A percentile compares a stretch with the other conserved stretches of the same genome.
Conservation (phyloP, 2,888 invertebrate species). For the Colostygia pectinataria region DNA sequence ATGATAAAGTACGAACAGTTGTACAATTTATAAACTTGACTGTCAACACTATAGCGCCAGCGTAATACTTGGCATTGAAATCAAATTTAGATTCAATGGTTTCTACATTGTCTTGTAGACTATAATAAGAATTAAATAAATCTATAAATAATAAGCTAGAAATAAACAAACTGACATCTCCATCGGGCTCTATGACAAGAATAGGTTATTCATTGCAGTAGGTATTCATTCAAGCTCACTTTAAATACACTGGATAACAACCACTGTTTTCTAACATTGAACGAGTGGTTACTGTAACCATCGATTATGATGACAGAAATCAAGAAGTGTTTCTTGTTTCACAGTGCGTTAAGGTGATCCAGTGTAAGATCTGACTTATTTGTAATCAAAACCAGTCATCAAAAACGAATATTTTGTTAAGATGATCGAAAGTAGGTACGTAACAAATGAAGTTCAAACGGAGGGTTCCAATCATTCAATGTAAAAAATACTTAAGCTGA, state of each 20-base stretch:
- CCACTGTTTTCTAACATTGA: not conserved
- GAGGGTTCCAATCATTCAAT: too few relatives aligned
- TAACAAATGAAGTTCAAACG: too few relatives aligned
- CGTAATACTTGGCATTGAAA: constrained; percentile 30
- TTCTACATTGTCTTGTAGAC: constrained; percentile 47
- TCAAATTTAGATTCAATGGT: constrained; percentile 29
- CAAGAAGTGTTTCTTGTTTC: too few relatives aligned
- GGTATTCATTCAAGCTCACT: constrained; percentile 7
- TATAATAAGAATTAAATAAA: constrained; percentile 41
- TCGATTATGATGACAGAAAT: too few relatives aligned
- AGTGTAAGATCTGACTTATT: too few relatives aligned
- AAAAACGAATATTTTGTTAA: too few relatives aligned
- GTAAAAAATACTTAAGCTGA: constrained; percentile 16
- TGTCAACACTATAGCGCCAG: constrained; percentile 23
- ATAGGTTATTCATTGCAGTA: constrained; percentile 6
- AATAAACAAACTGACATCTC: constrained; percentile 51
- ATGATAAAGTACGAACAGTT: constrained; percentile 16
- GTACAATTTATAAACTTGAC: constrained; percentile 23
- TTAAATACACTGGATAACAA: not conserved
- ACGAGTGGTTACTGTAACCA: not conserved
- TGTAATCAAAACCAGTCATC: too few relatives aligned
- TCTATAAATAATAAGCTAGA: constrained; percentile 27
- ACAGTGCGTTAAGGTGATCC: too few relatives aligned
- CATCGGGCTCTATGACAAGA: constrained; percentile 44
- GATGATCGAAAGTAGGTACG: too few relatives aligned